Evolutionary conservation across 2,888 invertebrate species (phyloP).

Genomic region (Drosophila nr. medialis): DNA sequence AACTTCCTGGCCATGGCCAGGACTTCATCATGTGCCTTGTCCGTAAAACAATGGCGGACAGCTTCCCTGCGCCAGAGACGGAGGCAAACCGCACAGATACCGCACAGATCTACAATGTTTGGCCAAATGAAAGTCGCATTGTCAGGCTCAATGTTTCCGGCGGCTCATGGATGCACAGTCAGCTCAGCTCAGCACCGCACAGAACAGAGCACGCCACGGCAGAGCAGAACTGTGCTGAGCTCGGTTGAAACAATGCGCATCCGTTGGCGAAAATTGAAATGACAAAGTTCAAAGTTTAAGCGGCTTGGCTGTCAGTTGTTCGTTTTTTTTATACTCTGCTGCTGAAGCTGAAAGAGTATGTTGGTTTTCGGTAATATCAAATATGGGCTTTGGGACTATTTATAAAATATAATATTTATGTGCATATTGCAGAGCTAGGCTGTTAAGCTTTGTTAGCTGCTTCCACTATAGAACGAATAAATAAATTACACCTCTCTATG

Average conservation of each 20-base stretch:
- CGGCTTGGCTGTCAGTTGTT: conserved; percentile 82
- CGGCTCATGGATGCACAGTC: conserved; percentile 56
- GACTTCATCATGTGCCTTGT: conserved; percentile 53
- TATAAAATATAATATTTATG: too few relatives aligned
- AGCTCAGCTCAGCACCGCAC: conserved; percentile 14
- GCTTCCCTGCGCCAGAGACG: conserved; percentile 33
- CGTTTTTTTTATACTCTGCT: conserved; percentile 7
- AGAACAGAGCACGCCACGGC: conserved; percentile 16
- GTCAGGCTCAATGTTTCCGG: conserved; percentile 82
- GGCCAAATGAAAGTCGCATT: conserved; percentile 76
- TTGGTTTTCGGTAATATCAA: neutral
- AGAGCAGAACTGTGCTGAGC: neutral
- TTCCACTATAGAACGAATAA: neutral
- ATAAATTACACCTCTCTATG: neutral
- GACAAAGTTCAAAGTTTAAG: conserved; percentile 84
- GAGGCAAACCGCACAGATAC: conserved; percentile 28
- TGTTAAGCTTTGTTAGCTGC: neutral
- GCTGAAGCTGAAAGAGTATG: neutral
- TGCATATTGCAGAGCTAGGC: neutral
- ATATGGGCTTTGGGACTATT: too few relatives aligned
- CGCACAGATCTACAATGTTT: conserved; percentile 41
- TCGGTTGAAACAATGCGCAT: conserved; percentile 79
- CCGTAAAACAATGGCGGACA: conserved; percentile 73
- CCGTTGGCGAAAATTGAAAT: conserved; percentile 83
- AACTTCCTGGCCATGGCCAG: conserved; percentile 71